Percentiles rank a stretch among this genome's conserved stretches.
Evolutionary conservation across 2,797 vertebrate species (phyloP).

Genomic region (Zalophus californianus): DNA sequence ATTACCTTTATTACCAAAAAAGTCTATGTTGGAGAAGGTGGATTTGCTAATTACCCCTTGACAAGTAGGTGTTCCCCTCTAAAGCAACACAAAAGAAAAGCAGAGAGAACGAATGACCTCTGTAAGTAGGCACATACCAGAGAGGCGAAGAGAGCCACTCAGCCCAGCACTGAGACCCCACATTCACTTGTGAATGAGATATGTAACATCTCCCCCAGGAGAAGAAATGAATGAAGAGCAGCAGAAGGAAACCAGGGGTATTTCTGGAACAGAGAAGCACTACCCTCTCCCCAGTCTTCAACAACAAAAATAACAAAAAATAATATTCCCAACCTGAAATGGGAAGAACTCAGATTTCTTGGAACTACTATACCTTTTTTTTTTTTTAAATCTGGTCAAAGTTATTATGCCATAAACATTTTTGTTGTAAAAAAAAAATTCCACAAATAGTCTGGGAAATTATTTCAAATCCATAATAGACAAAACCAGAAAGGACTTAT

Average conservation of each 20-base stretch:
- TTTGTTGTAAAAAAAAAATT: background rate
- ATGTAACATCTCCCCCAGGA: rapidly evolving
- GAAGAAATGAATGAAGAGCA: background rate
- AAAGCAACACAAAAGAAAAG: background rate
- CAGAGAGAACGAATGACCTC: too few relatives aligned
- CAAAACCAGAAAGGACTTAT: background rate
- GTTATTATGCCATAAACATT: background rate
- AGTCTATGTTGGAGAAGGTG: background rate
- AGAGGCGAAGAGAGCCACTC: rapidly evolving
- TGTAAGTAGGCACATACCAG: background rate
- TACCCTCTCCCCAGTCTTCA: background rate
- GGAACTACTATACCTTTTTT: background rate
- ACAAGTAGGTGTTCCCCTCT: background rate
- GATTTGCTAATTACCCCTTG: background rate
- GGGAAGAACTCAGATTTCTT: background rate
- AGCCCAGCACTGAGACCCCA: rapidly evolving
- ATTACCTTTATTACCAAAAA: background rate
- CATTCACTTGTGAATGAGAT: too few relatives aligned
- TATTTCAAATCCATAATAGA: background rate
- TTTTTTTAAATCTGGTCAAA: background rate
- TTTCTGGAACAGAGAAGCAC: background rate
- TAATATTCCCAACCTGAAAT: background rate
- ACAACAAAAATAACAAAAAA: background rate
- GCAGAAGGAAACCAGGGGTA: background rate
- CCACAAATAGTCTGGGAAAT: background rate